Evolutionary conservation across 2,797 vertebrate species (phyloP), one percentile per base, ranked within the genome.

Genomic region (Betta splendens): DNA sequence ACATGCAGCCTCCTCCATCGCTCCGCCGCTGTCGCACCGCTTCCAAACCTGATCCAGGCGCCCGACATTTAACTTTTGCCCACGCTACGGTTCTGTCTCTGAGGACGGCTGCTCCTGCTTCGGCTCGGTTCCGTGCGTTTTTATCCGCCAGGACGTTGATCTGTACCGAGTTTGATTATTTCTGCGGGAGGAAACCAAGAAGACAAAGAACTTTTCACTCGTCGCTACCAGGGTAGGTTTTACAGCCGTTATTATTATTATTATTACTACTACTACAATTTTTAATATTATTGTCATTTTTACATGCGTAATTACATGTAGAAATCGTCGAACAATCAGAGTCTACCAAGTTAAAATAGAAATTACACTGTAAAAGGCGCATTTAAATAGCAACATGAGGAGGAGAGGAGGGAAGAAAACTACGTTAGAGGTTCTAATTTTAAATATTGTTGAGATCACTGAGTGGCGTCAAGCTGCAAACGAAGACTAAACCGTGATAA

Each of bases 1-100:
- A 69, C 81, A 83, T 63, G 85, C 81, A 84, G 85, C 83, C 85
- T 85, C 72, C 78, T 86, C 75, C 81, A 80, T 69, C 85, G 61
- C 78, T 80, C 45, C 72, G 51, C 72, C 73, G 69, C 84, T 72
- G 68, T 75, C 78, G 80, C 81, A 57, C 76, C 72, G 64, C 65
- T 77, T 17, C 62, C 9, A 15, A 62, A 45, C 64, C 80, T 50
- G 49, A 76, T 64, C 69, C 77, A 75, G 69, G 33, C 83, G 66
- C 73, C 73, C 75, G 37, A 49, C 72, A 38, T 67, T 78, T 7
- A 74, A 86, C 75, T 76, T 86, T 72, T 66, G 52, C 39, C 52
- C 47, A 35, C 46, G 21, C 72, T 60, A 61, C 47, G 52, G 50
- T 61, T 68, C 54, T 36, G 50, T 48, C 50, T 38, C 64, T 72